Base-by-base conservation (phyloP, 92 coral and sea anemone genomes). In the Montipora capitata region DNA sequence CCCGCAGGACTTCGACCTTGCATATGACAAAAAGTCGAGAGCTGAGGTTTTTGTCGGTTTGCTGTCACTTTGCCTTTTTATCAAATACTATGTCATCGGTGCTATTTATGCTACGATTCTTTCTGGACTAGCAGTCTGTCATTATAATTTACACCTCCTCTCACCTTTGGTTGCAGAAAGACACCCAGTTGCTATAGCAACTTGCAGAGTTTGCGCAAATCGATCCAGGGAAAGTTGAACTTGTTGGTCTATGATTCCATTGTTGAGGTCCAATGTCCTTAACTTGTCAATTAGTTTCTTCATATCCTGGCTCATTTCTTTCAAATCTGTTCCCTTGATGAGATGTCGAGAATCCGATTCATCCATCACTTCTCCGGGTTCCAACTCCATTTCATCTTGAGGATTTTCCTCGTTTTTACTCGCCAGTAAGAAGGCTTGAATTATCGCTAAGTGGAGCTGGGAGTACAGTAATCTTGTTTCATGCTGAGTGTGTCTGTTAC, bases 321-420 rank as follows among this genome's bases (percentile, higher is more conserved):
- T 91, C 35, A 95, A 91, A 45, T 95, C 98, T 40, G 84, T 69
- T 39, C 95, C 94, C 56, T 89, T 94, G n/a, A 95, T 76, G 40
- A 95, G 77, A 80, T 93, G 88, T 35, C 91, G 82, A 39, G 69
- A 85, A 18, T 92, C 96, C 5, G 94, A 87, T 39, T 96, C 99
- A 35, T 97, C 99, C 94, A 94, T 95, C 3, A 97, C 99, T 58
- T 97, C 99, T 45, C 99, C 99, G 0, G 99, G 99, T 45, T 97
- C 99, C 74, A 97, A 86, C 74, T 97, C 99, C 95, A 97, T 93
- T 57, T 97, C 98, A 41, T 91, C 96, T 45, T 94, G 95, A 11
- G 94, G 93, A 77, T 94, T 95, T n/a, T 82, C 83, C 69, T 97
- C 95, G 9, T 82, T 92, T 65, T 89, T 91, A 16, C 94, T 94